Base-by-base conservation (phyloP, 2,797 vertebrate genomes). In the Poeciliopsis paucimaculata region DNA sequence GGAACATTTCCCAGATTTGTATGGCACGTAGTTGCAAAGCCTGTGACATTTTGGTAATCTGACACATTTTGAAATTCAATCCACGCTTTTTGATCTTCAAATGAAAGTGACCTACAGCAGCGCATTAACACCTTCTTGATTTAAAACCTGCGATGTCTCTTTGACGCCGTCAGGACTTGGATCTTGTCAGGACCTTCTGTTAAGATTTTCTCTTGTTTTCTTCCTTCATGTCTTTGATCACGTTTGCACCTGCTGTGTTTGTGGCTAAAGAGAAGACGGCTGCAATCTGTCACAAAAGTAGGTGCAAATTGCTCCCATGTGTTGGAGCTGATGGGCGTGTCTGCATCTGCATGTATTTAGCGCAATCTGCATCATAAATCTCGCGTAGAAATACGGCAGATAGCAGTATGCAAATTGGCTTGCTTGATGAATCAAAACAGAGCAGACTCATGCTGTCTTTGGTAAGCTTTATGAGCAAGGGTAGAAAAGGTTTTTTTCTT, bases 341-440 rank as follows among this genome's bases (percentile, higher is more conserved):
- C 43, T 41, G 36, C 36, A 43, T 43, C 36, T 70, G 66, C 20
- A 70, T n/a, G 66, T 79, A 82, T 77, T 85, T 87, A 88, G 89
- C 81, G 76, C 72, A 60, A 70, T 70, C 23, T 70, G 39, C 66
- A 70, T 43, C 20, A n/a, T 70, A 41, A 70, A 70, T 70, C 66
- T 70, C 2, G 64, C 1, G 3, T 4, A 68, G 66, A 71, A 71
- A 45, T 16, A 28, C 26, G 45, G 23, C 78, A 62, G 68, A 46
- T 78, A 73, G 79, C 86, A 79, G 77, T 91, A 89, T 84, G 36
- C 90, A 90, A 89, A 90, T 89, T 77, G 83, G 71, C 84, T 86
- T 77, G 78, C 80, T 84, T 87, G 76, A 82, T 92, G 92, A 85
- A 92, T 84, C 77, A 76, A 77, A 36, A 77, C 76, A 51, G 26